Percentiles rank a stretch among this genome's conserved stretches.
These are phyloP conservation scores for Microcaecilia unicolor DNA, from an alignment of 2,797 vertebrate species.

Conservation along the genomic window DNA sequence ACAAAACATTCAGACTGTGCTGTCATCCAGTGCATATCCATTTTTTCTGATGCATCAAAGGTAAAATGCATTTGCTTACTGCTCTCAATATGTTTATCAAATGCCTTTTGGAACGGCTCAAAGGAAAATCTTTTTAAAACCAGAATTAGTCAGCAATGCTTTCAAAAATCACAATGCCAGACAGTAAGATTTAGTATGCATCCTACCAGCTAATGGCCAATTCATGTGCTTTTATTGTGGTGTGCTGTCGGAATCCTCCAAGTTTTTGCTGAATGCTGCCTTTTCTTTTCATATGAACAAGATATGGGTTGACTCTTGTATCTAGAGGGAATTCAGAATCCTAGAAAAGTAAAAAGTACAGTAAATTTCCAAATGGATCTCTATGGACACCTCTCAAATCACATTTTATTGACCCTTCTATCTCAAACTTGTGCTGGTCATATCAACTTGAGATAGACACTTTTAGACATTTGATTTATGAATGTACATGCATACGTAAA, in stretches of 20 bases:
- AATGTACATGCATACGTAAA: no score
- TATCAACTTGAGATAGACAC: no score
- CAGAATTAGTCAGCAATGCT: no score
- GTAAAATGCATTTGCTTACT: background rate
- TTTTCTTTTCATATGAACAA: conserved; percentile 10
- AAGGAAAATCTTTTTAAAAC: no score
- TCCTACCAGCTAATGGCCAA: conserved; percentile 53
- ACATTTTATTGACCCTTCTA: no score
- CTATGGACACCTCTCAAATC: no score
- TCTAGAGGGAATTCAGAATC: conserved; percentile 40
- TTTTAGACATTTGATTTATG: no score
- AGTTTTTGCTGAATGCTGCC: conserved; percentile 9
- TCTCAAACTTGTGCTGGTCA: no score
- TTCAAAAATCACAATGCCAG: no score
- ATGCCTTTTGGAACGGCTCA: background rate
- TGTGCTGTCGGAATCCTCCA: conserved; percentile 26
- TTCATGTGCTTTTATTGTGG: conserved; percentile 35
- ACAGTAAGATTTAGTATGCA: no score
- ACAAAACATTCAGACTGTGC: background rate
- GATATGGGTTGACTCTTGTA: conserved; percentile 8
- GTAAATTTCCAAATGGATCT: no score
- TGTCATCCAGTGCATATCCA: conserved; percentile 17
- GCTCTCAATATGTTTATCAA: background rate
- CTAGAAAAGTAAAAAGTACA: conserved; percentile 18
- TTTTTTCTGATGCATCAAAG: background rate